phyloP scores from a whole-genome alignment of 2,113 vertebrate genomes.

The Cinclus mexicanus region DNA sequence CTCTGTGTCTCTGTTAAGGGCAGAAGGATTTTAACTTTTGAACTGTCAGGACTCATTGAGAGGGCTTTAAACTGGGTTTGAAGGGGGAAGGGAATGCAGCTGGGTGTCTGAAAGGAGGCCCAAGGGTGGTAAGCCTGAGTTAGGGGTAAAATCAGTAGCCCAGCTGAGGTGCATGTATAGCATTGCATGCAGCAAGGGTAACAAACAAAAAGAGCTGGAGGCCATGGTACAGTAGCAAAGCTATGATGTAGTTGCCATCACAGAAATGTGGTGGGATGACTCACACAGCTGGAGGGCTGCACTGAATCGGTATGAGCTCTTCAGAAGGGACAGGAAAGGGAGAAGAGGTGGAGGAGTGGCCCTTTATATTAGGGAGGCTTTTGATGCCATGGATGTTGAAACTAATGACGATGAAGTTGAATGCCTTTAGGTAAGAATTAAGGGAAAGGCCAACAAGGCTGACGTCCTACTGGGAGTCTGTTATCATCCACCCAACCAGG shows the following conservation, averaged over 20 bases:
- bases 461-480: not conserved
- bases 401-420: not conserved
- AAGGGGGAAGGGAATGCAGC: no score
- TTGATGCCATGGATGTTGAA: not conserved
- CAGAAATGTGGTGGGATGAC: not conserved
- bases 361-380: not conserved
- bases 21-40: no score
- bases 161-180: no score
- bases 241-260: not conserved
- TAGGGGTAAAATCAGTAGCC: no score
- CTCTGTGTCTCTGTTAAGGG: not conserved
- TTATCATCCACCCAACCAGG: not conserved
- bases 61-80: no score
- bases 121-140: no score
- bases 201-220: not conserved
- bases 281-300: not conserved
- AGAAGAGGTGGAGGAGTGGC: not conserved
- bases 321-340: not conserved
- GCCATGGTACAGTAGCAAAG: not conserved
- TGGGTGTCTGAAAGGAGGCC: no score
- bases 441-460: not conserved
- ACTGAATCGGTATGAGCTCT: not conserved
- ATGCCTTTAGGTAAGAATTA: not conserved
- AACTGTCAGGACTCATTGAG: no score
- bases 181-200: not conserved